Evolutionary conservation across 2,113 vertebrate genomes (phyloP).

Genomic region (Okapia johnstoni): DNA sequence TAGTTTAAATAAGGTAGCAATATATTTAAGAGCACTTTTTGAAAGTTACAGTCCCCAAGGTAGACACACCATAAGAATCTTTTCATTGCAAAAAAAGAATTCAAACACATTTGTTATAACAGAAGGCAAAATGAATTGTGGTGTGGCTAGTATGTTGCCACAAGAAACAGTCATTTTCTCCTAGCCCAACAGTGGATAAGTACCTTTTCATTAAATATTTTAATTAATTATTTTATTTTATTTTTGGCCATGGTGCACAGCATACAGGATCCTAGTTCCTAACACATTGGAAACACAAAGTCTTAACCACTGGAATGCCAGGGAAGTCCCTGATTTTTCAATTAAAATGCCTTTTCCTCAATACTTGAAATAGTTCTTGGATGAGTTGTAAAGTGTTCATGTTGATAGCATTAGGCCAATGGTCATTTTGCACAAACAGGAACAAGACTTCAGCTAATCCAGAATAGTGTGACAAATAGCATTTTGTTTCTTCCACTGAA

Average conservation of each 20-base stretch:
- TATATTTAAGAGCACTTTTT: slow-evolving; percentile 48
- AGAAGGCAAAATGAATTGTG: background rate
- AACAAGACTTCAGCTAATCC: slow-evolving; percentile 49
- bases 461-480: slow-evolving; percentile 26
- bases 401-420: slow-evolving; percentile 48
- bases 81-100: slow-evolving; percentile 9
- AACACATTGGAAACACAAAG: background rate
- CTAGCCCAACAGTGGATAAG: slow-evolving; percentile 24
- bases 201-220: slow-evolving; percentile 45
- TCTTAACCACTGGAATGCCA: background rate
- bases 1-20: slow-evolving; percentile 11
- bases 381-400: slow-evolving; percentile 8
- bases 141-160: background rate
- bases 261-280: background rate
- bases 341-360: slow-evolving; percentile 57
- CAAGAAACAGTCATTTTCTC: background rate
- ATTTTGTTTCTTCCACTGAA: slow-evolving; percentile 44
- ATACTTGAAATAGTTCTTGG: slow-evolving; percentile 46
- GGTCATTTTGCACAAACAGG: slow-evolving; percentile 56
- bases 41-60: slow-evolving; percentile 18
- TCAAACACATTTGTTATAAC: background rate
- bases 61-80: slow-evolving; percentile 33
- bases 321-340: background rate
- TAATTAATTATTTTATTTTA: background rate
- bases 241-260: background rate